A percentile compares a stretch with the other conserved stretches of the same genome.
phyloP scores from a whole-genome alignment of 2,888 invertebrate species.

The Poecilobothrus nobilitatus region DNA sequence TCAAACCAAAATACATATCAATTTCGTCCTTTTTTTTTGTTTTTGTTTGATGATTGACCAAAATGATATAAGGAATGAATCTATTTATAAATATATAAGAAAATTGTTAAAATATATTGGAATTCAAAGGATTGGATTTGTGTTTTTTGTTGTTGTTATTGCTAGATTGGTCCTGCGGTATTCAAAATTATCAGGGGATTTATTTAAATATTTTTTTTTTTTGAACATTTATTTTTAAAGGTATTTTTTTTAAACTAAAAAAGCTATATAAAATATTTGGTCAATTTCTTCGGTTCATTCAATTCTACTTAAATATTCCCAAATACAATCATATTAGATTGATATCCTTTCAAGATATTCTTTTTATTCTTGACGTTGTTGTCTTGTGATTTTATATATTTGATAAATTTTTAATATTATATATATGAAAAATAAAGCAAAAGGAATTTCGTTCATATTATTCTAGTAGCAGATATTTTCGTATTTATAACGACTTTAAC shows the following conservation, averaged over 20 bases:
- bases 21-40: not conserved
- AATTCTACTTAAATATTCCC: not conserved
- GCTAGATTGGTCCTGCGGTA: no score
- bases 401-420: no score
- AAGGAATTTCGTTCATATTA: no score
- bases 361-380: no score
- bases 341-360: no score
- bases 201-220: not conserved
- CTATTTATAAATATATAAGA: not conserved
- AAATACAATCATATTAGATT: no score
- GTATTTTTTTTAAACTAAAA: no score
- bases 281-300: constrained; percentile 6
- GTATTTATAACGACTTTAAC: no score
- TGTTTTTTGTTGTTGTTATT: not conserved
- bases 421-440: no score
- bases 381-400: no score
- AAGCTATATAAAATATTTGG: not conserved
- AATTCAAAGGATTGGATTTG: not conserved
- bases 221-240: not conserved
- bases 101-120: not conserved
- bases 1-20: not conserved
- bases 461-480: no score
- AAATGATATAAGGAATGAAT: not conserved
- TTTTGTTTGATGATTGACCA: no score
- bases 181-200: not conserved